Percentiles rank a stretch among this genome's conserved stretches.
Conservation (phyloP, 2,113 vertebrate genomes). For the Myanophis thanlyinensis region DNA sequence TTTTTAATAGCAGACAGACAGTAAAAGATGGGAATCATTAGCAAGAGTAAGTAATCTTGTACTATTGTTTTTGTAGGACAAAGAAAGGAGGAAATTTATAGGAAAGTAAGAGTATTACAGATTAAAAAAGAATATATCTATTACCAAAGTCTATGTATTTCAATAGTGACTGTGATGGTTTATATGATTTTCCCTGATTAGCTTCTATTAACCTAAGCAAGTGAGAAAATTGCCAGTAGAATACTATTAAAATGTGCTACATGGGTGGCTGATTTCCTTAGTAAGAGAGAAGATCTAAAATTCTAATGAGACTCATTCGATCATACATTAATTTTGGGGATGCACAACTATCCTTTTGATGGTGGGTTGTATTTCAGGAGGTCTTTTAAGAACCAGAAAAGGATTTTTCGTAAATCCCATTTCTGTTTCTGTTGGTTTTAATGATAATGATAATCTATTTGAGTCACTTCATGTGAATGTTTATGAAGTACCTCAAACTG, state of each 20-base stretch:
- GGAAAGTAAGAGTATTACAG: neutral
- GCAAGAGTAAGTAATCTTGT: neutral
- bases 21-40: neutral
- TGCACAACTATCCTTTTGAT: conserved; percentile 53
- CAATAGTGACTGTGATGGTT: neutral
- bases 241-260: conserved; percentile 37
- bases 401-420: neutral
- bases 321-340: conserved; percentile 35
- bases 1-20: neutral
- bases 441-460: conserved; percentile 65
- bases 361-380: conserved; percentile 27
- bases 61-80: neutral
- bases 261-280: conserved; percentile 42
- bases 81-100: neutral
- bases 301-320: conserved; percentile 23
- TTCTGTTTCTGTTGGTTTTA: conserved; percentile 44
- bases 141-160: neutral
- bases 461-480: conserved; percentile 60
- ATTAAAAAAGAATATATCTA: conserved; percentile 15
- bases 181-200: conserved; percentile 4
- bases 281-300: conserved; percentile 30
- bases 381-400: conserved; percentile 41
- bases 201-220: conserved; percentile 26
- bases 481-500: conserved; percentile 55
- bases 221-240: neutral